Base-by-base conservation (phyloP, 2,113 vertebrate species). In the Brachionichthys hirsutus region DNA sequence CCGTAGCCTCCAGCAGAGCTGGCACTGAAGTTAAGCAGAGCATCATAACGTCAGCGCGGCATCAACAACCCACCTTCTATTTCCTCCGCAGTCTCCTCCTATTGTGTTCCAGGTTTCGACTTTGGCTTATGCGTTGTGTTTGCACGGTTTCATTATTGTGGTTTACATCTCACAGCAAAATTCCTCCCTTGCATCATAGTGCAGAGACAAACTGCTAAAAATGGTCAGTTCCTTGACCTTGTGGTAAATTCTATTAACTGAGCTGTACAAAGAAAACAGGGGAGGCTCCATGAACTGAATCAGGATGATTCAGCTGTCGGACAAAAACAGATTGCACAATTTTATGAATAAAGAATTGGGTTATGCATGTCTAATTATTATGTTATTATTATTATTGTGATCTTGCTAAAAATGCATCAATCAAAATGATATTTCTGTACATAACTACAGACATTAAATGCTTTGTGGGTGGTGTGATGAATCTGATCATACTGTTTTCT, bases 401-500 rank as follows among this genome's bases (percentile, higher is more conserved):
- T n/a, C n/a, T n/a, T n/a, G n/a, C n/a, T n/a, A n/a, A n/a, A n/a
- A n/a, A n/a, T n/a, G n/a, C n/a, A n/a, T n/a, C n/a, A n/a, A n/a
- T n/a, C n/a, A n/a, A n/a, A n/a, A n/a, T n/a, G n/a, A n/a, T n/a
- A n/a, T n/a, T n/a, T n/a, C n/a, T n/a, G 36, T 38, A 38, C 6
- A 38, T 38, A 38, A 9, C 24, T 30, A 3, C 24, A 30, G 8
- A 30, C 24, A 30, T 30, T 6, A 58, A 68, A 22, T 36, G 15
- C 57, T 36, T 13, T 12, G 41, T 81, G 64, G 77, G 79, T 78
- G 70, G 76, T 61, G 70, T 63, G 66, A 72, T 81, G 64, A 90
- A 54, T 48, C 17, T 51, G 65, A 67, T 45, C 62, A 44, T 51
- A 20, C 51, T 59, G 66, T 58, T 46, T 38, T 36, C 55, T 68